phyloP scores from a whole-genome alignment of 2,888 invertebrate species.

The Slavum lentiscoides region DNA sequence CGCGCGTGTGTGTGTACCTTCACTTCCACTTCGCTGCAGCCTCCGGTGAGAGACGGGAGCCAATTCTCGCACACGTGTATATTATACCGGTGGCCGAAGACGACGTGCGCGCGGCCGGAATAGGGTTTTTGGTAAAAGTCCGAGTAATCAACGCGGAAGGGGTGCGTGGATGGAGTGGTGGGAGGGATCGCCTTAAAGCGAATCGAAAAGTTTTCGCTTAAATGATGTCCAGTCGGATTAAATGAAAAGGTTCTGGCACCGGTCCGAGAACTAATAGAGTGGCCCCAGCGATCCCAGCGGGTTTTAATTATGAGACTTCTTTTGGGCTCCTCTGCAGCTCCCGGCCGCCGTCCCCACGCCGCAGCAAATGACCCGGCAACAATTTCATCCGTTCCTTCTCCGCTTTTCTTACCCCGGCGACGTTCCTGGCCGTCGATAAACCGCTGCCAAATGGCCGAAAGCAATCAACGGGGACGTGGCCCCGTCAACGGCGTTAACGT shows the following conservation, averaged over 20 bases:
- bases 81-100: not conserved
- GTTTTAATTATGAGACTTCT: conserved; percentile 51
- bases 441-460: conserved; percentile 41
- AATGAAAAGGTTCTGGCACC: conserved; percentile 52
- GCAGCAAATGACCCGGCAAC: not conserved
- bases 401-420: not conserved
- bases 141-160: conserved; percentile 47
- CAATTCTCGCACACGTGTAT: too few species aligned
- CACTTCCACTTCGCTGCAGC: not conserved
- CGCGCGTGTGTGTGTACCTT: too few species aligned
- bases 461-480: conserved; percentile 37
- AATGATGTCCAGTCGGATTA: conserved; percentile 53
- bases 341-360: not conserved
- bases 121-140: conserved; percentile 50
- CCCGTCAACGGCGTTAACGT: not conserved
- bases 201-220: conserved; percentile 53
- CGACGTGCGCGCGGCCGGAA: not conserved
- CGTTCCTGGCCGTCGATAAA: not conserved
- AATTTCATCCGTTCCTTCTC: not conserved
- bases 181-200: conserved; percentile 18
- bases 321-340: too few species aligned
- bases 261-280: conserved; percentile 52
- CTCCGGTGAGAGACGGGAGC: not conserved
- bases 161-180: not conserved
- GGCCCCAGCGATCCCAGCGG: conserved; percentile 45